These are phyloP conservation scores for Epinephelus moara DNA, from an alignment of 2,113 vertebrate species.

Conservation along the genomic window DNA sequence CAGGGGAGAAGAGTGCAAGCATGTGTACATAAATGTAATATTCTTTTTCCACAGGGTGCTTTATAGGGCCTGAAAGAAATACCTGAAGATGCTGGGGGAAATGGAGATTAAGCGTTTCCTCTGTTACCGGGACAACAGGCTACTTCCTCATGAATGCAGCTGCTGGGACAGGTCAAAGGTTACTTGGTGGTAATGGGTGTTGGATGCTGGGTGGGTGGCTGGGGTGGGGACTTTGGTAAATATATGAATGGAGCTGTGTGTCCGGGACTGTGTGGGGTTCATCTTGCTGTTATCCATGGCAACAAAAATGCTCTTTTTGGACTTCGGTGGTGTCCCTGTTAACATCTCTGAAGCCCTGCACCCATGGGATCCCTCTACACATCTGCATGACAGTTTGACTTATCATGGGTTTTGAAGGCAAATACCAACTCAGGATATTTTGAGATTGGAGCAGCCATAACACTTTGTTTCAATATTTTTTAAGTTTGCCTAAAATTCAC, in stretches of 20 bases:
- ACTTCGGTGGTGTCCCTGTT: slow-evolving; percentile 33
- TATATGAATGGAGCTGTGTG: slow-evolving; percentile 69
- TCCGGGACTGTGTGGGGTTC: slow-evolving; percentile 41
- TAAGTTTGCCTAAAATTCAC: not conserved
- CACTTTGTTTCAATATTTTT: not conserved
- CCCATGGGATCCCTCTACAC: not conserved
- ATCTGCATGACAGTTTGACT: not conserved
- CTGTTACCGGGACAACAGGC: slow-evolving; percentile 55
- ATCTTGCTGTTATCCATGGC: slow-evolving; percentile 47
- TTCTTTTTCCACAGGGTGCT: too few relatives aligned
- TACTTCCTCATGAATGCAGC: slow-evolving; percentile 48
- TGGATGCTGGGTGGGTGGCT: slow-evolving; percentile 41
- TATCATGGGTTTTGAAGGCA: not conserved
- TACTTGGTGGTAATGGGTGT: slow-evolving; percentile 39
- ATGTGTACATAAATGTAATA: too few relatives aligned
- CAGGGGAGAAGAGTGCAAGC: too few relatives aligned
- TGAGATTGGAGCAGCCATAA: not conserved
- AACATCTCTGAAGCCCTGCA: slow-evolving; percentile 4
- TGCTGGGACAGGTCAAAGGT: slow-evolving; percentile 58
- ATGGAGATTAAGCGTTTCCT: slow-evolving; percentile 29
- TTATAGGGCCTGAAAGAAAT: too few relatives aligned
- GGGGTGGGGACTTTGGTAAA: slow-evolving; percentile 29
- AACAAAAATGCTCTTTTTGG: slow-evolving; percentile 43
- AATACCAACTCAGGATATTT: not conserved
- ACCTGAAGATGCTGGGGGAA: not conserved